A percentile compares a stretch with the other conserved stretches of the same genome.
These are phyloP conservation scores for Sprattus sprattus DNA, from an alignment of 2,113 vertebrate species.

Conservation along the genomic window DNA sequence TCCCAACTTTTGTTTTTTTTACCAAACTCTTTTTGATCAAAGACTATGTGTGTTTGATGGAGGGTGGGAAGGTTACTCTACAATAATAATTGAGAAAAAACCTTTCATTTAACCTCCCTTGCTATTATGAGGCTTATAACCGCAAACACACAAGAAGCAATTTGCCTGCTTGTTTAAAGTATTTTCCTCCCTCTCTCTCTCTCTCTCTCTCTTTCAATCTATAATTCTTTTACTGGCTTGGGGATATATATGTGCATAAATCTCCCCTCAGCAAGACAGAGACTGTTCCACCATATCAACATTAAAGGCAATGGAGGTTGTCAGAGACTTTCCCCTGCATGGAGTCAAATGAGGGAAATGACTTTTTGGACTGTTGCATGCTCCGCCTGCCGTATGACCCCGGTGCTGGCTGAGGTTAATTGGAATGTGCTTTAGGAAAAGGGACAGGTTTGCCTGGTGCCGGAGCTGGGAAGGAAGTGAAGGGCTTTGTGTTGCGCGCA, in stretches of 20 bases:
- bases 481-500: constrained; percentile 56
- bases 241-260: constrained; percentile 48
- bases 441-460: constrained; percentile 52
- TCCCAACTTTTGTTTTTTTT: neutral
- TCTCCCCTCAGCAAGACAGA: constrained; percentile 9
- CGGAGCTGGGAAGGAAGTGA: constrained; percentile 50
- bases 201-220: constrained; percentile 40
- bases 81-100: neutral
- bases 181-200: neutral
- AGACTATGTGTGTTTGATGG: neutral
- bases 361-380: constrained; percentile 44
- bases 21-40: constrained; percentile 1
- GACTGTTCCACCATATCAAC: constrained; percentile 16
- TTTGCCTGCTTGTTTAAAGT: constrained; percentile 34
- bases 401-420: constrained; percentile 65
- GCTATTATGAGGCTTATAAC: neutral
- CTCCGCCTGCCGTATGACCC: constrained; percentile 51
- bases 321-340: neutral
- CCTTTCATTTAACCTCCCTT: constrained; percentile 26
- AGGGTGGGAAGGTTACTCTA: constrained; percentile 18
- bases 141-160: constrained; percentile 15
- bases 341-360: constrained; percentile 42
- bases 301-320: constrained; percentile 2
- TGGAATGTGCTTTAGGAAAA: constrained; percentile 60
- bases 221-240: constrained; percentile 48